A percentile compares a stretch with the other conserved stretches of the same genome.
These are phyloP conservation scores for Drosophila villosipedis DNA, from an alignment of 2,888 invertebrate species.

Conservation along the genomic window DNA sequence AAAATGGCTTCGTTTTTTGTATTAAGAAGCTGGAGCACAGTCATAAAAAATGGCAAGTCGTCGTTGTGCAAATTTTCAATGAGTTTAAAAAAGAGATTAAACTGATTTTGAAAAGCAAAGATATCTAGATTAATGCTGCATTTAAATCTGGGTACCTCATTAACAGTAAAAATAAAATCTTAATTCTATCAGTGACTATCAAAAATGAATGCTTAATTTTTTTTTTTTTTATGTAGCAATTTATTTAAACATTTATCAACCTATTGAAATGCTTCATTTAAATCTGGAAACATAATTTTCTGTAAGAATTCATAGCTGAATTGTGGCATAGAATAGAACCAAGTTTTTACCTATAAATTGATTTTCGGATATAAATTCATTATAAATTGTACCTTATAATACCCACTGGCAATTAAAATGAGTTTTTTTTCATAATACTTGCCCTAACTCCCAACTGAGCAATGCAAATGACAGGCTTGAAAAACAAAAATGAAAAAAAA, in stretches of 20 bases:
- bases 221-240: too few relatives aligned
- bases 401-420: slow-evolving; percentile 12
- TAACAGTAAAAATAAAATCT: neutral
- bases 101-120: neutral
- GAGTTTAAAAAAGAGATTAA: neutral
- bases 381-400: neutral
- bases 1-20: slow-evolving; percentile 2
- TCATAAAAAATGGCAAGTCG: neutral
- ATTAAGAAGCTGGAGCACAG: neutral
- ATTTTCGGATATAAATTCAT: slow-evolving; percentile 11
- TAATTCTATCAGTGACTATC: neutral
- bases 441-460: slow-evolving; percentile 38
- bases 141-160: neutral
- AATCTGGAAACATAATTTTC: neutral
- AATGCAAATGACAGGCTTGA: slow-evolving; percentile 8
- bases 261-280: neutral
- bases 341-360: neutral
- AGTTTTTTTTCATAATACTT: slow-evolving; percentile 30
- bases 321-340: neutral
- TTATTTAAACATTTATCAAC: too few relatives aligned
- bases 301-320: neutral
- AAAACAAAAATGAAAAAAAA: slow-evolving; percentile 27
- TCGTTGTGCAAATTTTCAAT: neutral
- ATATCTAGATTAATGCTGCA: neutral
- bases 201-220: neutral